Conservation (phyloP, 2,113 vertebrate species). For the Oxyruncus cristatus region DNA sequence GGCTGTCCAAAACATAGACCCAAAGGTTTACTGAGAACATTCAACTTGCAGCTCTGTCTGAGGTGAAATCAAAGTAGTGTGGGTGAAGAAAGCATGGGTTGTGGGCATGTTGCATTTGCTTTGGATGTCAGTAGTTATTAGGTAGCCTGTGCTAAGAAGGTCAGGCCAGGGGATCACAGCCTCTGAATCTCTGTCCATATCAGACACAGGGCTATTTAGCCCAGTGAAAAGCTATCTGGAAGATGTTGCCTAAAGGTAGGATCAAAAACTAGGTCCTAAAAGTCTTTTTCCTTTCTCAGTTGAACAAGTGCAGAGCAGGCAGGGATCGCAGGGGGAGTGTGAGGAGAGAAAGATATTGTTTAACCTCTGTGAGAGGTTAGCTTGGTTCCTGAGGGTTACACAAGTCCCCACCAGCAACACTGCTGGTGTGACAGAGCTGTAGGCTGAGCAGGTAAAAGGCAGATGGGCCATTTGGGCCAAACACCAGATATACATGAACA, state of each 20-base stretch:
- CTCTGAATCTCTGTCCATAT: background rate
- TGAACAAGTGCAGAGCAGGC: rapidly evolving
- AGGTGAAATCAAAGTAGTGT: background rate
- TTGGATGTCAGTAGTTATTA: background rate
- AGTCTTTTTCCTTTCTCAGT: background rate
- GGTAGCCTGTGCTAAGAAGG: background rate
- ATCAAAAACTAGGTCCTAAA: background rate
- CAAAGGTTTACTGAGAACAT: background rate
- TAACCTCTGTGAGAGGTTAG: background rate
- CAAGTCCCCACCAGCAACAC: background rate
- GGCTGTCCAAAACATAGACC: background rate
- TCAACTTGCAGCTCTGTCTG: background rate
- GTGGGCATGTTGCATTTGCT: background rate
- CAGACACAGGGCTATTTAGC: background rate
- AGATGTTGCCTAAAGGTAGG: background rate
- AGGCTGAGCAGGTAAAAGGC: background rate
- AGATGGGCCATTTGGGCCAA: background rate
- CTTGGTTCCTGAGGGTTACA: background rate
- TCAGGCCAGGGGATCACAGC: background rate
- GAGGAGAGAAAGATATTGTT: background rate
- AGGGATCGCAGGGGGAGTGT: background rate
- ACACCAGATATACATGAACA: background rate
- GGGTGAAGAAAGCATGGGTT: background rate
- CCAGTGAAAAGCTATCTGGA: background rate
- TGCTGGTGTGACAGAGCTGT: background rate